These are phyloP conservation scores for Brachypterus glaber DNA, from an alignment of 2,888 invertebrate genomes.

Conservation along the genomic window DNA sequence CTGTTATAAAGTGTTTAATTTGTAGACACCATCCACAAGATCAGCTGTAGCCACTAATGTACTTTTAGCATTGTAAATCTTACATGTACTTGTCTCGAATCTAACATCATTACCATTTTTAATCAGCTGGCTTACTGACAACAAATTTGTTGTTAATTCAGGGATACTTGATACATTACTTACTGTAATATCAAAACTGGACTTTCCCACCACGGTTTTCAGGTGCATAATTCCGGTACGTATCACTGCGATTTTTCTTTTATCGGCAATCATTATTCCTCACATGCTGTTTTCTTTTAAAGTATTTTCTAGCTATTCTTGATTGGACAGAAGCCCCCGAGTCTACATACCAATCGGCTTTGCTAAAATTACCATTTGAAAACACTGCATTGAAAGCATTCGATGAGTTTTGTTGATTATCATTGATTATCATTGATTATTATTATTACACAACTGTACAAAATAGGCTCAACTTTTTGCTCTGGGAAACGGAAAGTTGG, in stretches of 20 bases:
- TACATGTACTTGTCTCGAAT: slow-evolving; percentile 18
- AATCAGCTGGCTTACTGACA: slow-evolving; percentile 22
- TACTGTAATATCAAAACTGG: slow-evolving; percentile 9
- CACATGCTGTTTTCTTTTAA: slow-evolving; percentile 8
- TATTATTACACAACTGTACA: too few relatives aligned
- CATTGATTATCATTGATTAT: too few relatives aligned
- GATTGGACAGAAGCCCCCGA: slow-evolving; percentile 26
- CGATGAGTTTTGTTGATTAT: too few relatives aligned
- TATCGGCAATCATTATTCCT: slow-evolving; percentile 17
- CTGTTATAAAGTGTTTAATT: slow-evolving; percentile 12
- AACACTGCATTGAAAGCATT: slow-evolving; percentile 1
- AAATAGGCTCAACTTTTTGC: too few relatives aligned
- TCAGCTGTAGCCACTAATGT: slow-evolving; percentile 18
- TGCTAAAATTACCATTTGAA: slow-evolving; percentile 1
- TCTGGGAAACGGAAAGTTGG: too few relatives aligned
- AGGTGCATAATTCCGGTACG: slow-evolving; percentile 18
- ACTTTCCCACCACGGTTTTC: slow-evolving; percentile 10
- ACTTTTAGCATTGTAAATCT: slow-evolving; percentile 19
- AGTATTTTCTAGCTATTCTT: slow-evolving; percentile 12
- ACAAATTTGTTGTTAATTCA: slow-evolving; percentile 18
- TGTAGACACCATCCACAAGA: slow-evolving; percentile 20
- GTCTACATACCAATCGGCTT: slow-evolving; percentile 25
- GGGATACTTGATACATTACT: slow-evolving; percentile 17
- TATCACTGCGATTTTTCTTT: slow-evolving; percentile 17
- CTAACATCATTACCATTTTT: slow-evolving; percentile 20